These are phyloP conservation scores for Momotus momota DNA, from an alignment of 2,797 vertebrate genomes.

Conservation along the genomic window DNA sequence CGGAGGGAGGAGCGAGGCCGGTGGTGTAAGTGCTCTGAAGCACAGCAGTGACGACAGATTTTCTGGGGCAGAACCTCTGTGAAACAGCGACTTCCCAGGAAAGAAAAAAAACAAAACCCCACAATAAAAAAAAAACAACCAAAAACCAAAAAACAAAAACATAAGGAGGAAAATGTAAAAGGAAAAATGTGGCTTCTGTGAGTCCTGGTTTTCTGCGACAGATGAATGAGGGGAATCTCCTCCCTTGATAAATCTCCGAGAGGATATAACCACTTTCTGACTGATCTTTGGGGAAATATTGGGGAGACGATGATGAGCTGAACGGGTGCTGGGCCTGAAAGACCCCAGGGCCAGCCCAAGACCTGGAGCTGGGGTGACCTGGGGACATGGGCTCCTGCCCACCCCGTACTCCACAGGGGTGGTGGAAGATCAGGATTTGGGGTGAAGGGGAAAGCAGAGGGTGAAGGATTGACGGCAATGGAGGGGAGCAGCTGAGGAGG, in stretches of 20 bases:
- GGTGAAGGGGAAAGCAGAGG: background rate
- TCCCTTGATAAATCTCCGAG: background rate
- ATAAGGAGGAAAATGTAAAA: background rate
- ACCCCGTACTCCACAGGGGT: fast-evolving
- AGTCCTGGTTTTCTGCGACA: background rate
- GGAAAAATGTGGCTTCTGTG: background rate
- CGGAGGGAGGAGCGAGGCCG: background rate
- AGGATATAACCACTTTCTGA: background rate
- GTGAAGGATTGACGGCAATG: fast-evolving
- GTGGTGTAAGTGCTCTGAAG: background rate
- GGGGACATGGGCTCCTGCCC: fast-evolving
- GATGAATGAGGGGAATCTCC: background rate
- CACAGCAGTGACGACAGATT: background rate
- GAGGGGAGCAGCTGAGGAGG: fast-evolving
- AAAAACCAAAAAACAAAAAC: too few species aligned
- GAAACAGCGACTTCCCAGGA: background rate
- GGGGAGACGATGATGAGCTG: background rate
- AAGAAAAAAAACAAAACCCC: background rate
- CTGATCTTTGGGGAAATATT: background rate
- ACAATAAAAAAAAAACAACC: too few species aligned
- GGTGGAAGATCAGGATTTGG: background rate
- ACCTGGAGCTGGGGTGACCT: background rate
- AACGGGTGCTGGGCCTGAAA: background rate
- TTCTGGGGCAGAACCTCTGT: background rate
- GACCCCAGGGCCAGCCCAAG: background rate